A percentile compares a stretch with the other conserved stretches of the same genome.
Evolutionary conservation across 1,140 invertebrate species (phyloP).

Genomic region (Caenorhabditis latens): DNA sequence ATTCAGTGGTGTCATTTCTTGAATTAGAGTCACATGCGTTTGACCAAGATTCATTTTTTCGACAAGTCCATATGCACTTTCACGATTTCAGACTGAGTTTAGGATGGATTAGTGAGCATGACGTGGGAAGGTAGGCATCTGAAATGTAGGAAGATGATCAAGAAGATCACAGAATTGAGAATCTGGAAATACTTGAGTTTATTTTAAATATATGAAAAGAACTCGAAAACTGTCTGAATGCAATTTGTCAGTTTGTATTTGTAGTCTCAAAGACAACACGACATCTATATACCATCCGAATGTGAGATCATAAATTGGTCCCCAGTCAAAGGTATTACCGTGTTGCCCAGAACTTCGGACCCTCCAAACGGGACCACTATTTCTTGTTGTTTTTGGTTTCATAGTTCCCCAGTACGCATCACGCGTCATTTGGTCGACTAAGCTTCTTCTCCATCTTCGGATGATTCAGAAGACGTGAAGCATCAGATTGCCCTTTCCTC

Average conservation of each 20-base stretch:
- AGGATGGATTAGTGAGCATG: conserved; percentile 3
- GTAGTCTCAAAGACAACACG: neutral
- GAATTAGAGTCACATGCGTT: neutral
- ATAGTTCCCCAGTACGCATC: neutral
- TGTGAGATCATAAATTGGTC: no score
- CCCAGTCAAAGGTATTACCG: no score
- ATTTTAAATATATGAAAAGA: no score
- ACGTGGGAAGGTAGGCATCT: neutral
- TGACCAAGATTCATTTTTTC: neutral
- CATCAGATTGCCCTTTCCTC: conserved; percentile 51
- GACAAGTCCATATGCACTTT: conserved; percentile 10
- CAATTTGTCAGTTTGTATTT: neutral
- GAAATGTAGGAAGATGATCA: neutral
- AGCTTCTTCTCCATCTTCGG: neutral
- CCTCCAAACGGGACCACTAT: neutral
- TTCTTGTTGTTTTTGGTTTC: neutral
- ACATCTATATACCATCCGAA: no score
- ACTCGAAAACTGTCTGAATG: no score
- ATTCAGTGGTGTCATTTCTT: conserved; percentile 13
- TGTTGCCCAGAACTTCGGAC: neutral
- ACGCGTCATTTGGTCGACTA: conserved; percentile 53
- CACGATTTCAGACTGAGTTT: neutral
- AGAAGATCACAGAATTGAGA: neutral
- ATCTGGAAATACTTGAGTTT: no score
- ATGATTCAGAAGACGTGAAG: conserved; percentile 56